phyloP scores from a whole-genome alignment of 2,797 vertebrate species.

The Alauda arvensis region DNA sequence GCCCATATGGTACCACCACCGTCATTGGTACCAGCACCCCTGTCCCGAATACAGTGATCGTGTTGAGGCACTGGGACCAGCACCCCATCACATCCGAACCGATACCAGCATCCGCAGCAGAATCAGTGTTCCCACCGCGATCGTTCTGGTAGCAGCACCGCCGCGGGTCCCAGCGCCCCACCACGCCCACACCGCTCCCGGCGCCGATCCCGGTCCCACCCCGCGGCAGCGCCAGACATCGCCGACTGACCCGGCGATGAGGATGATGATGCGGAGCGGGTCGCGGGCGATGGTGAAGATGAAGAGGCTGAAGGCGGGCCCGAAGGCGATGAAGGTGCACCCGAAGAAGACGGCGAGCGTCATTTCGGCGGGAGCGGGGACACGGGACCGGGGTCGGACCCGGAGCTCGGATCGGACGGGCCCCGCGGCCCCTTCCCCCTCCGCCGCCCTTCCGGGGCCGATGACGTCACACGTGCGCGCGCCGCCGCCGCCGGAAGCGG shows the following conservation, averaged over 20 bases:
- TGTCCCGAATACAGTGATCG: background rate
- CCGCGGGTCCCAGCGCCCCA: background rate
- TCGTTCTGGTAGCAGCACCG: background rate
- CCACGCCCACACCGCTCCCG: background rate
- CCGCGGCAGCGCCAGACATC: background rate
- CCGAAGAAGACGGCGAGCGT: slow-evolving; percentile 75
- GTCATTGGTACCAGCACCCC: background rate
- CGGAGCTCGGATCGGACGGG: background rate
- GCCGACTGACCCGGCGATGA: slow-evolving; percentile 73
- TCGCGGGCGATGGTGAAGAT: slow-evolving; percentile 73
- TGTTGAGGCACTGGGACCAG: fast-evolving
- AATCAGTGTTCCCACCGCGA: background rate
- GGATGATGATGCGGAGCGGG: slow-evolving; percentile 74
- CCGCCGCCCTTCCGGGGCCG: background rate
- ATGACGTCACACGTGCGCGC: background rate
- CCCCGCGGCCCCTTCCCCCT: background rate
- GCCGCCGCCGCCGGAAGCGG: background rate
- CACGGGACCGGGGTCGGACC: background rate
- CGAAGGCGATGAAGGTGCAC: slow-evolving; percentile 75
- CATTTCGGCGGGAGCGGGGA: slow-evolving; percentile 42
- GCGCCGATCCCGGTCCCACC: background rate
- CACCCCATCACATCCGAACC: fast-evolving
- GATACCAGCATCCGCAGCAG: background rate
- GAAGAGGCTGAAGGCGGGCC: slow-evolving; percentile 72
- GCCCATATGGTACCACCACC: background rate